Percentiles rank a stretch among this genome's conserved stretches.
Conservation (phyloP, 2,113 vertebrate genomes). For the Glaucidium brasilianum region DNA sequence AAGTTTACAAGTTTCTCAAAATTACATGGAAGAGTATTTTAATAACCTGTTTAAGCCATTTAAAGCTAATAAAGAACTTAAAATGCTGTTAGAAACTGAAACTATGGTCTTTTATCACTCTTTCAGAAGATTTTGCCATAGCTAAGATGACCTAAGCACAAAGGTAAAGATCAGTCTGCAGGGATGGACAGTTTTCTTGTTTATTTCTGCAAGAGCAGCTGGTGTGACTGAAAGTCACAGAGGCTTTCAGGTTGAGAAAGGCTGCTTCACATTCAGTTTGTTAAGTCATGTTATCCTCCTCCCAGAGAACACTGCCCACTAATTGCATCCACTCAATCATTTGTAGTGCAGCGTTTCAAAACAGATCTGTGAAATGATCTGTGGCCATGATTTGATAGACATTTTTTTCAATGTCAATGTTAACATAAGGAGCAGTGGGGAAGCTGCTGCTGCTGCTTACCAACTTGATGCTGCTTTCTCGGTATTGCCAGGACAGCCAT, state of each 20-base stretch:
- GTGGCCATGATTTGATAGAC: conserved; percentile 17
- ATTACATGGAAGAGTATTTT: not conserved
- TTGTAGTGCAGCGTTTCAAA: not conserved
- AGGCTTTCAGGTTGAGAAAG: not conserved
- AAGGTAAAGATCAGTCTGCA: not conserved
- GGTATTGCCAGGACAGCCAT: conserved; percentile 54
- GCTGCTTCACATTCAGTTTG: not conserved
- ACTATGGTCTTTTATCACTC: not conserved
- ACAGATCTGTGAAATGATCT: conserved; percentile 45
- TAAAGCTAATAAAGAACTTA: not conserved
- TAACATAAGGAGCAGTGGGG: conserved; percentile 53
- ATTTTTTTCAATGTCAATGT: conserved; percentile 26
- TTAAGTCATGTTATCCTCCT: not conserved
- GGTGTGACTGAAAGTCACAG: not conserved
- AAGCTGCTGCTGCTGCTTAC: conserved; percentile 56
- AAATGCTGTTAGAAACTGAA: not conserved
- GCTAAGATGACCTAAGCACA: not conserved
- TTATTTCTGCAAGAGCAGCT: not conserved
- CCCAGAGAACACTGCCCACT: not conserved
- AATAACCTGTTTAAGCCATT: not conserved
- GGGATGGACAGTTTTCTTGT: not conserved
- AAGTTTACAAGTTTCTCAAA: not conserved
- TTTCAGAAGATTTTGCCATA: not conserved
- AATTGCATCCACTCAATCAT: not conserved
- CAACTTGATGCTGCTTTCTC: conserved; percentile 43